Evolutionary conservation across 2,797 vertebrate genomes (phyloP), one percentile per base, ranked within the genome.

Genomic region (Botia kubotai): DNA sequence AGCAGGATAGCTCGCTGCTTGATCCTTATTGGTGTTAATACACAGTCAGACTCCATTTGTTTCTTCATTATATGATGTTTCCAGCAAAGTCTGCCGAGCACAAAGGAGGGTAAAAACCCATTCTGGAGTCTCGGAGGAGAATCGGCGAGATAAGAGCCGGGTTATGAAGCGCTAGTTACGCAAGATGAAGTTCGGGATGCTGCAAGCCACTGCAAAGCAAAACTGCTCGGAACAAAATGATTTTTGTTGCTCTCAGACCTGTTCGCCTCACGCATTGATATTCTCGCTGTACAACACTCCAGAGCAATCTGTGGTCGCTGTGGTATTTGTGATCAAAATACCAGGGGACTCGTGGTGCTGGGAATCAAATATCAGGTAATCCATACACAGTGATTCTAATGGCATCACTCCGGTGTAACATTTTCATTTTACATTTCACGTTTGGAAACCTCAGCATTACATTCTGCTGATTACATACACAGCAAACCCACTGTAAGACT

Each of bases 1-100:
- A 81, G 57, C 29, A 73, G 52, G 55, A 81, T 79, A 75, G 69
- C 71, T 69, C 36, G 74, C 70, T 72, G 77, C 79, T 78, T 85
- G 83, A 86, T 79, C 77, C 79, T 89, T 85, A 89, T 84, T 87
- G 85, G 84, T 88, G 83, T 87, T 89, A 86, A 89, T 89, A 85
- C 81, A 73, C 82, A 89, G 86, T 87, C 86, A 85, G 82, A 86
- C 53, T 69, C 57, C 53, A 86, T 86, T 84, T 87, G 87, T 83
- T 84, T 87, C 84, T 83, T 88, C 85, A 87, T 88, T 88, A 85
- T 83, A 82, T 82, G 62, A 82, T 79, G 82, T 83, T 81, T 81
- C 72, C 76, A 85, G 80, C 71, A 83, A 82, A 85, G 65, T 77
- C 71, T 36, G 63, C 67, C 17, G 60, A 78, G 74, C 62, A 65